Percentiles rank a stretch among this genome's conserved stretches.
Conservation (phyloP, 2,888 invertebrate genomes). For the Agriotes lineatus region DNA sequence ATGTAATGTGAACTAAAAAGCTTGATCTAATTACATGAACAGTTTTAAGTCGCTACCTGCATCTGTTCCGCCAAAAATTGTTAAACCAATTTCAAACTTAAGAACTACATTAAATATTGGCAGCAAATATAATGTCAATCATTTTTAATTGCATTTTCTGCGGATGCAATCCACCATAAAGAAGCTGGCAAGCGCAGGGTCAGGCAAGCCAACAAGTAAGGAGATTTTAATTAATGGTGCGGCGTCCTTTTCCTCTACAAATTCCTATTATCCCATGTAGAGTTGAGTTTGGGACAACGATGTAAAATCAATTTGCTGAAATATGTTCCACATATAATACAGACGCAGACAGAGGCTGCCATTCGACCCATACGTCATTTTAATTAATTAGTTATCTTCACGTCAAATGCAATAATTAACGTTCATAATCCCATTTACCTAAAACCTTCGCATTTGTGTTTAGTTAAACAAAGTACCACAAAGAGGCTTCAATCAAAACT, state of each 20-base stretch:
- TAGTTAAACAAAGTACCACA: too few relatives aligned
- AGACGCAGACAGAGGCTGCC: not conserved
- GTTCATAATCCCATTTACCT: slow-evolving; percentile 5
- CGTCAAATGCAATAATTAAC: slow-evolving; percentile 19
- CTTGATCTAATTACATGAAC: too few relatives aligned
- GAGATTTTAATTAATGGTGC: slow-evolving; percentile 24
- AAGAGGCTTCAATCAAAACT: too few relatives aligned
- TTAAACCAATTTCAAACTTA: too few relatives aligned
- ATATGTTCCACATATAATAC: slow-evolving; percentile 11
- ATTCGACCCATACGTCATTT: slow-evolving; percentile 6
- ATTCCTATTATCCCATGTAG: slow-evolving; percentile 12
- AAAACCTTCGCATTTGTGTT: not conserved
- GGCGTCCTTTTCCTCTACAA: not conserved
- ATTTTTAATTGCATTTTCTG: slow-evolving; percentile 18
- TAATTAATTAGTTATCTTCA: slow-evolving; percentile 20
- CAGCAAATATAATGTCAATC: too few relatives aligned
- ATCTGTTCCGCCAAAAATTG: too few relatives aligned
- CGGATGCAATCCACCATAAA: slow-evolving; percentile 5
- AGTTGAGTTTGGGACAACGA: slow-evolving; percentile 21
- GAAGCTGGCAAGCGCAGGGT: not conserved
- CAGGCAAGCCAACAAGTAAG: slow-evolving; percentile 9
- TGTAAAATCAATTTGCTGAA: slow-evolving; percentile 16
- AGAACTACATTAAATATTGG: too few relatives aligned
- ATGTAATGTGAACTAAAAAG: too few relatives aligned
- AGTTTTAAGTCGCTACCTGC: too few relatives aligned